Evolutionary conservation across 1,140 invertebrate genomes (phyloP).

Genomic region (Halesus radiatus): DNA sequence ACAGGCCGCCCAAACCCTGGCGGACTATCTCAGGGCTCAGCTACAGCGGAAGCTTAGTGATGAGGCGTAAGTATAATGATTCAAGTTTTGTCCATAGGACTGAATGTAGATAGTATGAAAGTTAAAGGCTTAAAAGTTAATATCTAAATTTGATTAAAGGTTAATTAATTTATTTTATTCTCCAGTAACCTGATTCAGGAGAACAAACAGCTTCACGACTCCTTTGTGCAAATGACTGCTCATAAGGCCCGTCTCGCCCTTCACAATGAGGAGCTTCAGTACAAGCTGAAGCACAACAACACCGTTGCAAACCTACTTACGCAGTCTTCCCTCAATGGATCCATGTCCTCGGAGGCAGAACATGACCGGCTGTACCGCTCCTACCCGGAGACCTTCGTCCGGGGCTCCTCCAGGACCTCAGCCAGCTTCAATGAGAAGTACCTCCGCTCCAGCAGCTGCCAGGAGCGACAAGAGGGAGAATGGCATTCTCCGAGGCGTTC

Average conservation of each 20-base stretch:
- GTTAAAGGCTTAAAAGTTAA: too few species aligned
- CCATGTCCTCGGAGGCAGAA: constrained; percentile 27
- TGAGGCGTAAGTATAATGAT: constrained; percentile 36
- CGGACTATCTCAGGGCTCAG: constrained; percentile 76
- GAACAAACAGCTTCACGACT: constrained; percentile 80
- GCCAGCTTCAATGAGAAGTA: constrained; percentile 56
- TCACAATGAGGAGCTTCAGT: constrained; percentile 89
- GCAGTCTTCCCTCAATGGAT: constrained; percentile 2
- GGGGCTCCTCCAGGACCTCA: constrained; percentile 41
- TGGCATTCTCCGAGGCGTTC: constrained; percentile 43
- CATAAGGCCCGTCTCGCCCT: constrained; percentile 83
- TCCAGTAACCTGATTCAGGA: constrained; percentile 73
- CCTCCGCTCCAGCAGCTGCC: constrained; percentile 41
- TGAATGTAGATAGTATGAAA: too few species aligned
- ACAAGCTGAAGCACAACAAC: constrained; percentile 84
- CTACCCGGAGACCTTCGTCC: constrained; percentile 48
- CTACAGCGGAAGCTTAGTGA: constrained; percentile 29
- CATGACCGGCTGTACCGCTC: constrained; percentile 41
- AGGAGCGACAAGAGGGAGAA: constrained; percentile 43
- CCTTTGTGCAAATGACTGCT: constrained; percentile 79
- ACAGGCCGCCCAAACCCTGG: constrained; percentile 59
- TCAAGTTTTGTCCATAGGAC: too few species aligned
- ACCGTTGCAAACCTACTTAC: constrained; percentile 70
- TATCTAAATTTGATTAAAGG: too few species aligned
- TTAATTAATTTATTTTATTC: constrained; percentile 52